A percentile compares a stretch with the other conserved stretches of the same genome.
phyloP scores from a whole-genome alignment of 2,888 invertebrate species.

The Nephrotoma flavescens region DNA sequence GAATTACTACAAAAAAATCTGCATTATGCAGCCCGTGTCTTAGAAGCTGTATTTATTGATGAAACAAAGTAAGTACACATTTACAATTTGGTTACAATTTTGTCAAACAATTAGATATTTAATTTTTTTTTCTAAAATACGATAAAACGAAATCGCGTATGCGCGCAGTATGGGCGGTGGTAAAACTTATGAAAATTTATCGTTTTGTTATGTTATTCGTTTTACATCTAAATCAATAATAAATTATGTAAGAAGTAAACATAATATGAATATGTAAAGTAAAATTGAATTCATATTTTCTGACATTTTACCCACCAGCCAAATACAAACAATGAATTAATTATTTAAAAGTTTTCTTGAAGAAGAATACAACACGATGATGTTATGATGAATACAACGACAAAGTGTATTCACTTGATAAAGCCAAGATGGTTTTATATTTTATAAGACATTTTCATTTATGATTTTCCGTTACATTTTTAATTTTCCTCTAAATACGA shows the following conservation, averaged over 20 bases:
- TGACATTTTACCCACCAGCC: background rate
- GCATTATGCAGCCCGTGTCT: conserved; percentile 82
- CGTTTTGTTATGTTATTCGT: background rate
- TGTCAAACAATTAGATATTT: background rate
- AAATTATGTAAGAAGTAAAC: background rate
- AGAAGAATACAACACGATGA: background rate
- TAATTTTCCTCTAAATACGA: background rate
- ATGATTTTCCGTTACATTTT: background rate
- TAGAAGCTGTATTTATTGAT: conserved; percentile 86
- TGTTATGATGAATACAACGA: background rate
- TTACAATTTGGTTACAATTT: background rate
- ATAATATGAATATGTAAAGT: background rate
- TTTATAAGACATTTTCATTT: background rate
- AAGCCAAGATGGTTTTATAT: background rate
- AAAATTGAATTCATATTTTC: background rate
- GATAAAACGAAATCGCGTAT: background rate
- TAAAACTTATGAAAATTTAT: background rate
- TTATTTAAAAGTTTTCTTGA: background rate
- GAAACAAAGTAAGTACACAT: conserved; percentile 70
- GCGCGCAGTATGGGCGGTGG: background rate
- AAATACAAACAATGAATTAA: background rate
- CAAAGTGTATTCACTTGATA: background rate
- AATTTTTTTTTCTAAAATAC: background rate
- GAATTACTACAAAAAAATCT: conserved; percentile 84
- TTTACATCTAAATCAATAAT: background rate